Conservation (phyloP, 2,113 vertebrate genomes). For the Cephalopholis sonnerati region DNA sequence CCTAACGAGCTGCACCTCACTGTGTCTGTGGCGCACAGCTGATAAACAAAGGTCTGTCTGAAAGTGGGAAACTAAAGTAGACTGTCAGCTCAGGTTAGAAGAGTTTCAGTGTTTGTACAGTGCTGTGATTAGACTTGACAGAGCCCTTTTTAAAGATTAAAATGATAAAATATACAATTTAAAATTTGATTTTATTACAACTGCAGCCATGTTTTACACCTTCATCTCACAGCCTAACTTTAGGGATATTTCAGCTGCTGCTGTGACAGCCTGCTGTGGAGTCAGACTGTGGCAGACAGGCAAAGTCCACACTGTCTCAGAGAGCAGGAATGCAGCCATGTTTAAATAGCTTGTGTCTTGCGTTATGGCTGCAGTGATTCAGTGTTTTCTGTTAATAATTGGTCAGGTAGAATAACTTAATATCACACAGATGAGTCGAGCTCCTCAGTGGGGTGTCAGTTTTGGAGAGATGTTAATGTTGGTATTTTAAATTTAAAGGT, state of each 20-base stretch:
- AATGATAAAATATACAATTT: too few species aligned
- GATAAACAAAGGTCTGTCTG: not conserved
- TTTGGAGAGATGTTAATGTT: not conserved
- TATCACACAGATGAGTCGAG: too few species aligned
- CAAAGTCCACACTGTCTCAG: conserved; percentile 23
- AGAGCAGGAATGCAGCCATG: conserved; percentile 27
- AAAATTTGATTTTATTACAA: not conserved
- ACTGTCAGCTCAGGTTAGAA: not conserved
- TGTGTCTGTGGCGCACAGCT: not conserved
- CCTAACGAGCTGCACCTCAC: not conserved
- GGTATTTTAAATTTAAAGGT: not conserved
- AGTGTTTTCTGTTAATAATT: conserved; percentile 30
- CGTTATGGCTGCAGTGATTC: not conserved
- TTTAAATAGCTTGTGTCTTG: not conserved
- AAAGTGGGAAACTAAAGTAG: not conserved
- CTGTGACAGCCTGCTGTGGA: not conserved
- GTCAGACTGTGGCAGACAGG: not conserved
- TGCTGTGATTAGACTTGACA: not conserved
- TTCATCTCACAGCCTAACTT: not conserved
- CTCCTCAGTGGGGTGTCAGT: not conserved
- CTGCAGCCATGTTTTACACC: not conserved
- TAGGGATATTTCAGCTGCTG: not conserved
- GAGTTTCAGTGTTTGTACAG: not conserved
- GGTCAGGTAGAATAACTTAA: not conserved
- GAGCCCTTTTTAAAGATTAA: not conserved